phyloP scores from a whole-genome alignment of 2,797 vertebrate species.

The Micromesistius poutassou region DNA sequence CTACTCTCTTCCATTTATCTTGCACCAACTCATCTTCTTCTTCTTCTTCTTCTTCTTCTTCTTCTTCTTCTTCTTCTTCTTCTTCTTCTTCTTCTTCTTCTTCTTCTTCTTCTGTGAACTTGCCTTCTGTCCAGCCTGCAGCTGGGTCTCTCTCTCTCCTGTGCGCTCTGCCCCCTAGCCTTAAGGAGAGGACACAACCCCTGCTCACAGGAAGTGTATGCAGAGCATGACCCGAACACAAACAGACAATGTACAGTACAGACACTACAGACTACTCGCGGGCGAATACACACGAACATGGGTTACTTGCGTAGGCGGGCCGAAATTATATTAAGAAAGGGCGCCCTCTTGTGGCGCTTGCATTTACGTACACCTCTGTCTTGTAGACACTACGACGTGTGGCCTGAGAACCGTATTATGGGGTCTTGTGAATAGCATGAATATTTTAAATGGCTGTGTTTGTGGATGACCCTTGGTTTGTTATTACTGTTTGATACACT shows the following conservation, averaged over 20 bases:
- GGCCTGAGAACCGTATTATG: constrained; percentile 55
- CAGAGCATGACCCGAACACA: constrained; percentile 41
- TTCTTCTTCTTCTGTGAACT: constrained; percentile 19
- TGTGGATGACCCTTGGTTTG: constrained; percentile 54
- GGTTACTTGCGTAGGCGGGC: not conserved
- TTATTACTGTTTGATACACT: constrained; percentile 55
- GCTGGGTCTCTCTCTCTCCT: constrained; percentile 27
- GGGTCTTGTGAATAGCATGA: constrained; percentile 60
- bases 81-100: constrained; percentile 23
- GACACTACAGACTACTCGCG: not conserved
- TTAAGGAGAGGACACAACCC: constrained; percentile 58
- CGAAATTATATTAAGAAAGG: constrained; percentile 5
- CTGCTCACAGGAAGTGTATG: constrained; percentile 45
- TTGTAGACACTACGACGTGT: constrained; percentile 65
- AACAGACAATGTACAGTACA: constrained; percentile 17
- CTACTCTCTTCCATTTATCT: constrained; percentile 50
- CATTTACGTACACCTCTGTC: constrained; percentile 62
- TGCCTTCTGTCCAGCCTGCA: constrained; percentile 55
- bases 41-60: too few species aligned
- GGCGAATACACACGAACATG: not conserved
- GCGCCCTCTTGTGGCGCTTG: constrained; percentile 57
- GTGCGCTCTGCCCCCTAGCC: constrained; percentile 63
- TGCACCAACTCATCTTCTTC: constrained; percentile 52
- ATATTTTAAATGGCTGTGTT: constrained; percentile 60
- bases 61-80: too few species aligned